Base-by-base conservation (phyloP, 2,797 vertebrate genomes). In the Danio jaintianensis region DNA sequence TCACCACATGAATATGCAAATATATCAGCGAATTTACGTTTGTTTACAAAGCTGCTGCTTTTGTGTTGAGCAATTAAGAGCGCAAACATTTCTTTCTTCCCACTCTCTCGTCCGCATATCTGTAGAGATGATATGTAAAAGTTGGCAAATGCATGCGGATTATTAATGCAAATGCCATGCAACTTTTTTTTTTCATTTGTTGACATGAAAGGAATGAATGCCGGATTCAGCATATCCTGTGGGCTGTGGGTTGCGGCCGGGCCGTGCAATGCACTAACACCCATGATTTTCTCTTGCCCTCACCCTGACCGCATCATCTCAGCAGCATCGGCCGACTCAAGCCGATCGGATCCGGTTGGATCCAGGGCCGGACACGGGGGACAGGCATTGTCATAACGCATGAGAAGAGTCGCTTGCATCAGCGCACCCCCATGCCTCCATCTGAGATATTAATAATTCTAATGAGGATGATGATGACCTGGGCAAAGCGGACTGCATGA, bases 41-140 rank as follows among this genome's bases (percentile, higher is more conserved):
- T 92, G 89, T 93, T 93, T 93, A 90, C 91, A 91, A 92, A 93
- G 91, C 86, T 84, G 86, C 87, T 84, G 88, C 88, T 92, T 92
- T 93, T 92, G 90, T 93, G 91, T 93, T 84, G 78, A 83, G 89
- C 91, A 92, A 93, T 94, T 94, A 94, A 92, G 90, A 92, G 90
- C 86, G 88, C 91, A 93, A 94, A 94, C 90, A 92, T 90, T 88
- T 85, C 83, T 85, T 85, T 81, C 85, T 75, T 86, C 47, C 84
- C 73, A 20, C 74, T 75, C 67, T 75, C 67, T 70, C 58, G 74
- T 84, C 42, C n/a, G 59, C 84, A 88, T 82, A 86, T 81, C 84
- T 71, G 70, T 85, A 75, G 83, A 66, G 66, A 88, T 84, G 73
- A 82, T 52, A 81, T 74, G 66, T 85, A 82, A 86, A 81, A 85